Percentiles rank a stretch among this genome's conserved stretches.
Evolutionary conservation across 2,113 vertebrate genomes (phyloP).

Genomic region (Oreochromis tanganicae): DNA sequence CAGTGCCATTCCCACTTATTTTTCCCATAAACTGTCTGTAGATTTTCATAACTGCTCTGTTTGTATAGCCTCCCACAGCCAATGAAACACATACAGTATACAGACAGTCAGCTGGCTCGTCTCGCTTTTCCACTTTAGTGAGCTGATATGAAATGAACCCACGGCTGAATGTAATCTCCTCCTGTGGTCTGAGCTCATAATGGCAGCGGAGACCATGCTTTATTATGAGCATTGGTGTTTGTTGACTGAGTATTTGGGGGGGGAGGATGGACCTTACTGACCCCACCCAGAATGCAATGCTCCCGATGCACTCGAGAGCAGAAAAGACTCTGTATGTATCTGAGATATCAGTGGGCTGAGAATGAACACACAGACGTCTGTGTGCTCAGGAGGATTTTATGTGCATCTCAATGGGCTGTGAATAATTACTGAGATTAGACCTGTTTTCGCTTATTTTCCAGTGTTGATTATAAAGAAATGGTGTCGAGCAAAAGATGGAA

Average conservation of each 20-base stretch:
- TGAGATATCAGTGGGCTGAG: neutral
- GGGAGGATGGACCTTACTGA: neutral
- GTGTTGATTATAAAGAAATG: neutral
- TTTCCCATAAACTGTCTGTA: neutral
- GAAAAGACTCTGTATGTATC: neutral
- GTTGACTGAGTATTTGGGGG: slow-evolving; percentile 11
- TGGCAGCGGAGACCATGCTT: neutral
- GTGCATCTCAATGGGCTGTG: neutral
- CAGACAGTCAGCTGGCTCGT: neutral
- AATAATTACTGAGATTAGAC: neutral
- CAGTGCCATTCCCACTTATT: neutral
- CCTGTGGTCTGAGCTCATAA: neutral
- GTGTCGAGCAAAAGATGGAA: neutral
- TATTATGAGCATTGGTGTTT: slow-evolving; percentile 13
- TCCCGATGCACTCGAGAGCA: neutral
- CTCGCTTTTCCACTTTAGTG: neutral
- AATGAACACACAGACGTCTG: neutral
- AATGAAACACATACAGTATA: fast-evolving
- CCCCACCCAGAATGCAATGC: slow-evolving; percentile 7
- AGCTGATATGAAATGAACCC: neutral
- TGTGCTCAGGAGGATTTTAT: neutral
- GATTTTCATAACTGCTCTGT: neutral
- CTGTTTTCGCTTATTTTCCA: neutral
- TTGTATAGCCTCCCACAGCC: neutral
- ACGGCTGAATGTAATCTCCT: neutral